These are phyloP conservation scores for Hippolais icterina DNA, from an alignment of 2,113 vertebrate genomes.

Conservation along the genomic window DNA sequence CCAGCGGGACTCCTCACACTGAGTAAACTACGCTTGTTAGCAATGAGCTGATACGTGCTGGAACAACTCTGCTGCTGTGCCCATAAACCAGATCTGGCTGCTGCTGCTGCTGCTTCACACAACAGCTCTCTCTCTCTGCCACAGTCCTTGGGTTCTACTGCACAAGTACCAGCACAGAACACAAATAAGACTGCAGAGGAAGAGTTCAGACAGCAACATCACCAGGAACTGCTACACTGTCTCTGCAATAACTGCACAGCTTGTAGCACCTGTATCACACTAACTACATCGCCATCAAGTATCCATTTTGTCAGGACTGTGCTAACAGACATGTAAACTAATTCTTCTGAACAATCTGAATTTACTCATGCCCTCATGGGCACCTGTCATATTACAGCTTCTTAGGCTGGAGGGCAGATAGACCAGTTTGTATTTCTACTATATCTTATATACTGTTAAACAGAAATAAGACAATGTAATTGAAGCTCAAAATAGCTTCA, in stretches of 20 bases:
- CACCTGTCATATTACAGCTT: background rate
- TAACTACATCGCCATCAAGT: background rate
- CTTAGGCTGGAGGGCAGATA: background rate
- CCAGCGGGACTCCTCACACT: background rate
- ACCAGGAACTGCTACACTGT: background rate
- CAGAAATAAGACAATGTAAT: background rate
- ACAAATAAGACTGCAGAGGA: background rate
- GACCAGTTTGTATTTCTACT: background rate
- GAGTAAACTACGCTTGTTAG: background rate
- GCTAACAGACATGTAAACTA: background rate
- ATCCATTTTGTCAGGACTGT: background rate
- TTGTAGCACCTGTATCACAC: background rate
- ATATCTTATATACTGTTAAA: background rate
- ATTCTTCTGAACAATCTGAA: background rate
- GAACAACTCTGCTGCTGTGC: background rate
- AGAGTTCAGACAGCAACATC: background rate
- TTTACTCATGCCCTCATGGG: background rate
- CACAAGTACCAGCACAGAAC: background rate
- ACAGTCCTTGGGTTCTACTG: background rate
- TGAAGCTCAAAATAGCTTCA: background rate
- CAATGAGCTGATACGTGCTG: rapidly evolving
- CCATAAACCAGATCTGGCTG: background rate
- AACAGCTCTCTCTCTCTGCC: background rate
- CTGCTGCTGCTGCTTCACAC: background rate
- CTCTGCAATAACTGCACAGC: background rate